Evolutionary conservation across 2,113 vertebrate species (phyloP).

Genomic region (Odocoileus virginianus): DNA sequence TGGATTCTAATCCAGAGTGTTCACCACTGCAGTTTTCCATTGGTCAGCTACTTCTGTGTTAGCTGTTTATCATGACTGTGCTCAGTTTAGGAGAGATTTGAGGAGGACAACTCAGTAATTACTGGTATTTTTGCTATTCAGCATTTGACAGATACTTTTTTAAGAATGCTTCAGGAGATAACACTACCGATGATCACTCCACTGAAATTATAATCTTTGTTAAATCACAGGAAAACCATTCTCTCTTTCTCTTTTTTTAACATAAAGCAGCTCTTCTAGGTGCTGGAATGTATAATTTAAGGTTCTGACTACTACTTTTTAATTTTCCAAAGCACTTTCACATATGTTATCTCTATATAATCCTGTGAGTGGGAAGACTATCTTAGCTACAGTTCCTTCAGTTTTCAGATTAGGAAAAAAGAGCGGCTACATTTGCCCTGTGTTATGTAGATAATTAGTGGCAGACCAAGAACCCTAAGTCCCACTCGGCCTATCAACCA

Average conservation of each 20-base stretch:
- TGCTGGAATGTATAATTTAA: conserved; percentile 33
- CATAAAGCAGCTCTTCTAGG: background rate
- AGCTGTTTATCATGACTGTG: background rate
- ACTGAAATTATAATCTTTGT: conserved; percentile 3
- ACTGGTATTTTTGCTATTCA: background rate
- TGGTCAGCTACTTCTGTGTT: background rate
- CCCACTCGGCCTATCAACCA: background rate
- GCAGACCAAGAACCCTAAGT: background rate
- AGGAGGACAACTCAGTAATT: background rate
- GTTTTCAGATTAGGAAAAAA: background rate
- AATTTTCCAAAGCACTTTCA: background rate
- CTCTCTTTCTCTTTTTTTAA: background rate
- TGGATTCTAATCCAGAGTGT: conserved; percentile 14
- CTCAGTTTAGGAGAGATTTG: background rate
- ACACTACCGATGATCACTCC: background rate
- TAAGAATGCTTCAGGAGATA: background rate
- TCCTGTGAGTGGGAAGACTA: background rate
- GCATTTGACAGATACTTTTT: conserved; percentile 11
- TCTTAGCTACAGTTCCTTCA: background rate
- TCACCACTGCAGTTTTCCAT: background rate
- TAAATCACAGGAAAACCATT: conserved; percentile 20
- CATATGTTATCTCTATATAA: background rate
- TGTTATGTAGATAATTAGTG: background rate
- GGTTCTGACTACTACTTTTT: background rate
- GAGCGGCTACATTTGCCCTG: background rate